A percentile compares a stretch with the other conserved stretches of the same genome.
phyloP scores from a whole-genome alignment of 2,113 vertebrate species.

The Arothron firmamentum region DNA sequence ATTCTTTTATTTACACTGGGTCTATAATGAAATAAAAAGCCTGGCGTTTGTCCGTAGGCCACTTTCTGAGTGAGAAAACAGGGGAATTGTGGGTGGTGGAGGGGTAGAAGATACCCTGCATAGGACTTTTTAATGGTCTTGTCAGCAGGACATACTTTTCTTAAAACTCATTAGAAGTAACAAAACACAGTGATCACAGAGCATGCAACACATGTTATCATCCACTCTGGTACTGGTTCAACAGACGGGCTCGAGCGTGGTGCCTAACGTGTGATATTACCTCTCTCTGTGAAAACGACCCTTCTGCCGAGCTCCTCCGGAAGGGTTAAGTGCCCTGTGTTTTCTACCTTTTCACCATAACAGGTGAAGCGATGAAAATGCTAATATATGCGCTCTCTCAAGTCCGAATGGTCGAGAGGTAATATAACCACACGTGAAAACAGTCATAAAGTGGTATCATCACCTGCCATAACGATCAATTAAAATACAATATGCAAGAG shows the following conservation, averaged over 20 bases:
- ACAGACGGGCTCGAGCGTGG: constrained; percentile 12
- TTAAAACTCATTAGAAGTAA: too few relatives aligned
- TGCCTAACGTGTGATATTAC: constrained; percentile 24
- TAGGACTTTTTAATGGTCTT: constrained; percentile 16
- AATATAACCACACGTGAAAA: constrained; percentile 48
- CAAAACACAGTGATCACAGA: too few relatives aligned
- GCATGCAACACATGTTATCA: too few relatives aligned
- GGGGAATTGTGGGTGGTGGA: constrained; percentile 42
- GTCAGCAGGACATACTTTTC: not conserved
- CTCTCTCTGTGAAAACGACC: constrained; percentile 20
- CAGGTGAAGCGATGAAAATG: constrained; percentile 53
- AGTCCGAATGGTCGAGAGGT: constrained; percentile 55
- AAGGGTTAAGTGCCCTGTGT: constrained; percentile 26
- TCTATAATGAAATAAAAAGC: constrained; percentile 82
- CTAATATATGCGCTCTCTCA: constrained; percentile 41
- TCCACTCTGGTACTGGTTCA: not conserved
- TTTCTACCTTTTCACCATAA: constrained; percentile 41
- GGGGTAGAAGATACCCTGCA: constrained; percentile 53
- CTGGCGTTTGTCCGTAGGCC: constrained; percentile 74
- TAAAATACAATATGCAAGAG: constrained; percentile 68
- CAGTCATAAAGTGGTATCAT: constrained; percentile 59
- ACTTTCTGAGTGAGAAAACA: constrained; percentile 74
- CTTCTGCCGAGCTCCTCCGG: constrained; percentile 37
- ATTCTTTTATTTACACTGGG: constrained; percentile 82
- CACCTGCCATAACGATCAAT: constrained; percentile 69